Conservation (phyloP, 2,797 vertebrate species). For the Ceyx erithaca region DNA sequence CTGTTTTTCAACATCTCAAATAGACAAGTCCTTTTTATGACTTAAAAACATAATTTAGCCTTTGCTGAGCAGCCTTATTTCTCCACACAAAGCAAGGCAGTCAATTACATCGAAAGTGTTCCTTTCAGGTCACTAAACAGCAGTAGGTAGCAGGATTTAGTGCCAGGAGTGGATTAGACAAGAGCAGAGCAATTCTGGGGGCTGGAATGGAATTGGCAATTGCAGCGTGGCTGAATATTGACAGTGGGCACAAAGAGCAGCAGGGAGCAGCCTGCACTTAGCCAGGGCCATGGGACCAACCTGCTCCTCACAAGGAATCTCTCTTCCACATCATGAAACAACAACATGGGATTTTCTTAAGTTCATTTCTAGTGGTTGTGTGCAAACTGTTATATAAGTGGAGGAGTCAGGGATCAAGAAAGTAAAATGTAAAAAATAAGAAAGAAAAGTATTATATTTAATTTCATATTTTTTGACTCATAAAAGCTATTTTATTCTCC, state of each 20-base stretch:
- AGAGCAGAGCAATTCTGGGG: constrained; percentile 54
- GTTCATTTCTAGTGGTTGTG: constrained; percentile 42
- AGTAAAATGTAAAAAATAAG: background rate
- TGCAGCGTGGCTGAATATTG: constrained; percentile 20
- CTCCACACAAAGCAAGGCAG: constrained; percentile 57
- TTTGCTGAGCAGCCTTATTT: constrained; percentile 66
- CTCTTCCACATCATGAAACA: constrained; percentile 8
- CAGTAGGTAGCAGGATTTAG: constrained; percentile 58
- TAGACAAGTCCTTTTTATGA: background rate
- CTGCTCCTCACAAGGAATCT: background rate
- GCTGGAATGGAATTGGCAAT: constrained; percentile 68
- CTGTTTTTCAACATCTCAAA: constrained; percentile 27
- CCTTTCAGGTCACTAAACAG: constrained; percentile 66
- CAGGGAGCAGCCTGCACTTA: background rate
- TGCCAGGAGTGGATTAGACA: constrained; percentile 57
- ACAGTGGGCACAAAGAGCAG: constrained; percentile 31
- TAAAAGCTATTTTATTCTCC: constrained; percentile 50
- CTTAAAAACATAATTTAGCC: constrained; percentile 61
- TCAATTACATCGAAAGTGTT: constrained; percentile 72
- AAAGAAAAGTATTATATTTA: constrained; percentile 14
- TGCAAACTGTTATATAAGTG: constrained; percentile 20
- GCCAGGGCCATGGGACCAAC: background rate
- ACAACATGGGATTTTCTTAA: constrained; percentile 10
- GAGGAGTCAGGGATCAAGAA: background rate
- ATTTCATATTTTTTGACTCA: constrained; percentile 40